Evolutionary conservation across 1,140 invertebrate genomes (phyloP).

Genomic region (Maniola jurtina): DNA sequence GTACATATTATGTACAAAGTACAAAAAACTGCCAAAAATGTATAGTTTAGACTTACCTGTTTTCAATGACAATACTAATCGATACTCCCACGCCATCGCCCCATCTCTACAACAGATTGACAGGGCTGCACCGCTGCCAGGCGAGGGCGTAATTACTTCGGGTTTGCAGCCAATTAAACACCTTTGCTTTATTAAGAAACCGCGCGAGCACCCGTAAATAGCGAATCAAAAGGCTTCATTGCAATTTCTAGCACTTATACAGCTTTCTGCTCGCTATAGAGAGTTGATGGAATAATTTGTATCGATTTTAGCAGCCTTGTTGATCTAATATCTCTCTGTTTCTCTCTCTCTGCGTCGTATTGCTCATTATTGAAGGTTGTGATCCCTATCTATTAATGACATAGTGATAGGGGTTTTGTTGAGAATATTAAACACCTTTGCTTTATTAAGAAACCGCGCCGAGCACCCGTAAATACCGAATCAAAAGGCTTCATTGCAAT

Average conservation of each 20-base stretch:
- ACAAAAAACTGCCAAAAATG: too few relatives aligned
- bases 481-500: constrained; percentile 54
- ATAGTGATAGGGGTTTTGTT: too few relatives aligned
- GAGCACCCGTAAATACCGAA: constrained; percentile 55
- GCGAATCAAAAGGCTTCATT: constrained; percentile 52
- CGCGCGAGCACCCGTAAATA: constrained; percentile 58
- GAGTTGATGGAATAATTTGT: constrained; percentile 18
- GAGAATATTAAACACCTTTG: constrained; percentile 76
- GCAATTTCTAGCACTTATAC: constrained; percentile 44
- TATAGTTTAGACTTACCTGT: too few relatives aligned
- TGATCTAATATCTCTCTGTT: neutral
- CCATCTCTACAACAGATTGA: constrained; percentile 2
- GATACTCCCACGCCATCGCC: neutral
- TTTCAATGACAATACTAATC: too few relatives aligned
- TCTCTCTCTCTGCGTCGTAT: too few relatives aligned
- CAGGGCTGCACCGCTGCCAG: constrained; percentile 54
- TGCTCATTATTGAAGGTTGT: too few relatives aligned
- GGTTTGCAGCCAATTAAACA: constrained; percentile 77
- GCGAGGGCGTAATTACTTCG: constrained; percentile 71
- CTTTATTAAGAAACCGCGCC: constrained; percentile 73
- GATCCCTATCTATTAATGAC: too few relatives aligned
- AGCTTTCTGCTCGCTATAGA: constrained; percentile 23
- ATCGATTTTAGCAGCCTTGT: neutral
- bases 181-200: constrained; percentile 75
- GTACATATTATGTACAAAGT: too few relatives aligned